phyloP scores from a whole-genome alignment of 2,888 invertebrate genomes.

The Noctua comes region DNA sequence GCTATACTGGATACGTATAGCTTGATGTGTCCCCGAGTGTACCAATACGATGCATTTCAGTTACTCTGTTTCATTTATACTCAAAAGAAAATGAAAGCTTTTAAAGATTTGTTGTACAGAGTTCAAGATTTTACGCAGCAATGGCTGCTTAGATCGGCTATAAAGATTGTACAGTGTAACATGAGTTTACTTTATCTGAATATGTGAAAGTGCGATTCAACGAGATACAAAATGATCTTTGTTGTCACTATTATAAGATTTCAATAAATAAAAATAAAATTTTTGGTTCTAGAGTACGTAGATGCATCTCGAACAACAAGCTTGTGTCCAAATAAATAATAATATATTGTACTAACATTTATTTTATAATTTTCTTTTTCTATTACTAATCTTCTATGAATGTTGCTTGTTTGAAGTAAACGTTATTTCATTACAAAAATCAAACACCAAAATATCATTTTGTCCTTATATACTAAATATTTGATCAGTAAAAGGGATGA shows the following conservation, averaged over 20 bases:
- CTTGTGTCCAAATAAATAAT: neutral
- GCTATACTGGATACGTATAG: too few relatives aligned
- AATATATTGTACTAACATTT: too few relatives aligned
- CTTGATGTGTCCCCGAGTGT: neutral
- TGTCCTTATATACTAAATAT: constrained; percentile 39
- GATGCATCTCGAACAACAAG: neutral
- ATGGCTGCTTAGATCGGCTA: neutral
- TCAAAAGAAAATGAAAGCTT: neutral
- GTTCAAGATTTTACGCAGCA: neutral
- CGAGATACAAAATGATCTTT: neutral
- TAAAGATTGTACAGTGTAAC: neutral
- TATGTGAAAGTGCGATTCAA: neutral
- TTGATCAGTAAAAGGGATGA: constrained; percentile 40
- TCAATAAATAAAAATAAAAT: neutral
- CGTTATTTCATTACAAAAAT: neutral
- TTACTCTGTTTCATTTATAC: neutral
- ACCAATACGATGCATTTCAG: neutral
- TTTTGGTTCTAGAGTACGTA: neutral
- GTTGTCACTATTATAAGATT: too few relatives aligned
- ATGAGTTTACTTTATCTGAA: neutral
- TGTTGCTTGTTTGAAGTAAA: neutral
- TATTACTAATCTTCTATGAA: neutral
- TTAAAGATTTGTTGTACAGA: neutral
- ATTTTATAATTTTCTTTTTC: neutral
- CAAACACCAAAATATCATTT: constrained; percentile 1